Percentiles rank a stretch among this genome's conserved stretches.
Conservation (phyloP, 1,140 invertebrate species). For the Telenomus remus region DNA sequence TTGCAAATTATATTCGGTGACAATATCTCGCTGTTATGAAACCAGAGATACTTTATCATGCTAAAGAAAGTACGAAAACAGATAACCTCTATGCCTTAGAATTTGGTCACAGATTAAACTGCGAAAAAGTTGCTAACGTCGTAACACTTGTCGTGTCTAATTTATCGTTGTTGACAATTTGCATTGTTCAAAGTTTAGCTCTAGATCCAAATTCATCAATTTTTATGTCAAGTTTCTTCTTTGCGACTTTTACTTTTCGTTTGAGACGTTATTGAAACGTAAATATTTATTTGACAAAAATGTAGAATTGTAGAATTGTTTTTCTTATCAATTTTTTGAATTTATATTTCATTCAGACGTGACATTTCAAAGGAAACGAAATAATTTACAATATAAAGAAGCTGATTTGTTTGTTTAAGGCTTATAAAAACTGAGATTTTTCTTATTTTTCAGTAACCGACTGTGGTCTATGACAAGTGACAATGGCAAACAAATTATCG, state of each 20-base stretch:
- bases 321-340: too few relatives aligned
- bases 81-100: slow-evolving; percentile 2
- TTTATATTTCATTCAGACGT: too few relatives aligned
- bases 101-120: background rate
- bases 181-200: too few relatives aligned
- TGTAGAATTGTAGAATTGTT: too few relatives aligned
- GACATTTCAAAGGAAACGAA: too few relatives aligned
- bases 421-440: background rate
- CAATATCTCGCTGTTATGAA: background rate
- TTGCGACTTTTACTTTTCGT: too few relatives aligned
- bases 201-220: too few relatives aligned
- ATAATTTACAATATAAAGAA: too few relatives aligned
- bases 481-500: slow-evolving; percentile 74
- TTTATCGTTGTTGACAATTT: background rate
- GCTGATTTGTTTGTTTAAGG: background rate
- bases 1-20: too few relatives aligned
- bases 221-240: too few relatives aligned
- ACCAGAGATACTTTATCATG: slow-evolving; percentile 1
- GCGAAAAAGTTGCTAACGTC: background rate
- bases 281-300: too few relatives aligned
- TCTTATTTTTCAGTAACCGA: slow-evolving; percentile 1
- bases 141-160: background rate
- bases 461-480: slow-evolving; percentile 36
- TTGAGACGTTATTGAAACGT: too few relatives aligned
- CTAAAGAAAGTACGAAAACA: background rate